Evolutionary conservation across 2,888 invertebrate genomes (phyloP).

Genomic region (Ormyrus labotus): DNA sequence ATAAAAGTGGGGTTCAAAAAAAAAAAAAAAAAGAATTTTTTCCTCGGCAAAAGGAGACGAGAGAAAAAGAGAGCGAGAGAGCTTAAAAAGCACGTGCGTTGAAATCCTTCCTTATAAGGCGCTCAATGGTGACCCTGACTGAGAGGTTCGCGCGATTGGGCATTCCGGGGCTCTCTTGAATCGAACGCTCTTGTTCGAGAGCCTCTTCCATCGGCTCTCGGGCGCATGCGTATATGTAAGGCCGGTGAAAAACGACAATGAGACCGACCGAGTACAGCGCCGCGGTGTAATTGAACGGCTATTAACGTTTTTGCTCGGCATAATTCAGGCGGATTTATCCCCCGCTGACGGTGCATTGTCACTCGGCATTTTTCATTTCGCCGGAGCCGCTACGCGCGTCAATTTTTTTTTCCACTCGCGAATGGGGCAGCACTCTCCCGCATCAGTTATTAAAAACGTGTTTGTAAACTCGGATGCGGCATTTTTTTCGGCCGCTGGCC

Average conservation of each 20-base stretch:
- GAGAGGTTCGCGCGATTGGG: slow-evolving; percentile 37
- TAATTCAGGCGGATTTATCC: slow-evolving; percentile 46
- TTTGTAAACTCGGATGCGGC: slow-evolving; percentile 26
- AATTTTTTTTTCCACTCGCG: neutral
- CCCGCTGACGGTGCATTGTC: slow-evolving; percentile 15
- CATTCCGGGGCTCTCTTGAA: slow-evolving; percentile 40
- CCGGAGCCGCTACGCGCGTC: neutral
- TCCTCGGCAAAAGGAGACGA: no score
- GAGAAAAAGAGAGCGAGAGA: neutral
- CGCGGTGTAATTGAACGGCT: slow-evolving; percentile 35
- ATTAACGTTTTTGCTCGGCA: slow-evolving; percentile 42
- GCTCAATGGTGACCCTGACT: slow-evolving; percentile 37
- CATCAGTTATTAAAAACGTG: slow-evolving; percentile 27
- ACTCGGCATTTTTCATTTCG: neutral
- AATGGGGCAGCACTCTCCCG: neutral
- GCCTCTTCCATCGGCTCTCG: neutral
- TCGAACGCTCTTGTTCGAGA: slow-evolving; percentile 1
- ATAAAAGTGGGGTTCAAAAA: neutral
- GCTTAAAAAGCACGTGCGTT: slow-evolving; percentile 28
- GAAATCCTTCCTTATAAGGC: slow-evolving; percentile 43
- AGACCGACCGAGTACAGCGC: slow-evolving; percentile 7
- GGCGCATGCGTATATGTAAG: neutral
- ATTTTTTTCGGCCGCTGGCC: slow-evolving; percentile 22
- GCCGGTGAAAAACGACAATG: slow-evolving; percentile 33
- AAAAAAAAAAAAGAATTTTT: slow-evolving; percentile 8